Conservation (phyloP, 2,888 invertebrate species). For the Tillus elongatus region DNA sequence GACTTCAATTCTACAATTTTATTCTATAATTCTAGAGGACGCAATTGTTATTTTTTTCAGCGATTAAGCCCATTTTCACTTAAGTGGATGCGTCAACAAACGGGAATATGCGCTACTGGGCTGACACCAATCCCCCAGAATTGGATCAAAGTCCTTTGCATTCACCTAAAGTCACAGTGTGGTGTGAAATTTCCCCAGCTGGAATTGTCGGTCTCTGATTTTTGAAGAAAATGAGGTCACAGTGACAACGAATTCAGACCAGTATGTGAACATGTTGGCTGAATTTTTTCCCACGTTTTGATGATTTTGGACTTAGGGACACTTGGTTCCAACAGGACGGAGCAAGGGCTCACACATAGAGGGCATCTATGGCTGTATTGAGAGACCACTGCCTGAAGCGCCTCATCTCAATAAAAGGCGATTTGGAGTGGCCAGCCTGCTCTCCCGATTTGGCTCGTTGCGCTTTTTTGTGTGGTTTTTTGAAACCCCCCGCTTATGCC, state of each 20-base stretch:
- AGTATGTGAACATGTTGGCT: constrained; percentile 23
- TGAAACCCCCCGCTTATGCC: constrained; percentile 19
- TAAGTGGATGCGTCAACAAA: constrained; percentile 7
- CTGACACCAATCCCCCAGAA: constrained; percentile 16
- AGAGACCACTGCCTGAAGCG: background rate
- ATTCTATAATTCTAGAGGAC: background rate
- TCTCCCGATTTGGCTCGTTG: background rate
- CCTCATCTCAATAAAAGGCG: constrained; percentile 1
- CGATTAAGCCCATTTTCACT: constrained; percentile 5
- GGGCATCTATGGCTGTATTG: constrained; percentile 6
- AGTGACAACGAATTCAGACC: too few relatives aligned
- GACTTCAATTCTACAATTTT: background rate
- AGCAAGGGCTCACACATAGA: constrained; percentile 3
- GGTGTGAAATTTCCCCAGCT: constrained; percentile 18
- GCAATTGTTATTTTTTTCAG: constrained; percentile 5
- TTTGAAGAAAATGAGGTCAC: too few relatives aligned
- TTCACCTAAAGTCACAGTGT: constrained; percentile 22
- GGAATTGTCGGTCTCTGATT: background rate
- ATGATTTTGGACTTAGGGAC: constrained; percentile 3
- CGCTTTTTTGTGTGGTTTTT: constrained; percentile 8
- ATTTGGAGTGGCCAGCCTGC: constrained; percentile 3
- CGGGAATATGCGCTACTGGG: constrained; percentile 4
- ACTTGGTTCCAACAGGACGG: background rate
- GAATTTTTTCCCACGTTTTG: constrained; percentile 6
- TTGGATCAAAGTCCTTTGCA: constrained; percentile 23